Percentiles rank a stretch among this genome's conserved stretches.
Conservation (phyloP, 1,140 invertebrate species). For the Leptopilina boulardi region DNA sequence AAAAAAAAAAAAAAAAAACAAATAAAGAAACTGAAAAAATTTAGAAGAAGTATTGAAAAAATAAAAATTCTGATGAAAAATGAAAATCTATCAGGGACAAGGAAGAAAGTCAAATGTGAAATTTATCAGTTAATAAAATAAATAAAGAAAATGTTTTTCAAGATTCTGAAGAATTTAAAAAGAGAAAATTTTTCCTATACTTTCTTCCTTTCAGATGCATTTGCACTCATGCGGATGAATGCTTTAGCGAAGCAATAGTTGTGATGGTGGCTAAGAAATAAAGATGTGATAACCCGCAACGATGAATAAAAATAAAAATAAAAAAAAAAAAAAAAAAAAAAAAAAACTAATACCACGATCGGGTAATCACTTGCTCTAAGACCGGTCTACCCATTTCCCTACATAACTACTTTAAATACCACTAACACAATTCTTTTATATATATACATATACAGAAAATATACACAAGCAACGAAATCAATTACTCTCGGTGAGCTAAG, state of each 20-base stretch:
- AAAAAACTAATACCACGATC: constrained; percentile 48
- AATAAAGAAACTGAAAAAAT: no score
- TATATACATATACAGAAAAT: constrained; percentile 24
- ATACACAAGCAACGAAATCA: constrained; percentile 39
- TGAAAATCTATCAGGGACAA: background rate
- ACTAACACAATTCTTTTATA: background rate
- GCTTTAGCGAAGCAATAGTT: background rate
- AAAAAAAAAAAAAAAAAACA: no score
- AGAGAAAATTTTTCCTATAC: background rate
- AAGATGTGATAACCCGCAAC: constrained; percentile 3
- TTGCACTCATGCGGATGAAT: constrained; percentile 11
- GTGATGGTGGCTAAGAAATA: background rate
- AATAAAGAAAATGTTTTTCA: background rate
- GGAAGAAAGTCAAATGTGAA: background rate
- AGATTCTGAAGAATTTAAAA: background rate
- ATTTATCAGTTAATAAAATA: background rate
- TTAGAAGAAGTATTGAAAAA: no score
- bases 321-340: no score
- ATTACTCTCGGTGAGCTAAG: constrained; percentile 40
- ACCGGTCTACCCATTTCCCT: constrained; percentile 64
- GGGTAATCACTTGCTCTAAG: constrained; percentile 50
- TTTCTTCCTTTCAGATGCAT: constrained; percentile 1
- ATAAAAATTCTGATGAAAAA: no score
- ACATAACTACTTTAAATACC: constrained; percentile 55
- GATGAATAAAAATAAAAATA: constrained; percentile 25